Evolutionary conservation across 2,888 invertebrate species (phyloP), one percentile per base, ranked within the genome.

Genomic region (Apoderus coryli): DNA sequence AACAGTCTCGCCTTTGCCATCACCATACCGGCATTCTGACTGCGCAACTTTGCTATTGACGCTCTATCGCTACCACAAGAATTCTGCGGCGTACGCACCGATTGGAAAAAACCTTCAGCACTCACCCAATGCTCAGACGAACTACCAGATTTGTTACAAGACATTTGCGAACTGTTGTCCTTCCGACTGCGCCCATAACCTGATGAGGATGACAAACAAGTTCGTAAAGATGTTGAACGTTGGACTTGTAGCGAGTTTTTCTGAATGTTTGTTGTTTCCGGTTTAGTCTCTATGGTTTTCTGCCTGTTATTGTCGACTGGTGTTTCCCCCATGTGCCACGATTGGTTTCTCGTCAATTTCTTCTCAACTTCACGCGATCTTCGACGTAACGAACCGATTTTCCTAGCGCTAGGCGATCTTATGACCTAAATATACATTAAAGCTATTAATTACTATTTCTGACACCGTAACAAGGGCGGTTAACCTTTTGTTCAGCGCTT

Each of bases 11-110:
- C 79, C 59, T 79, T 81, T 2, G 78, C 80, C 34, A 79, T 57
- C 1, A 84, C 82, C 61, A 79, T 80, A 4, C 82, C 84, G 4
- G 77, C 79, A 52, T 82, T 82, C 53, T 78, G 76, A 27, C 67
- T 63, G 14, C 79, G 62, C 15, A 82, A 49, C 44, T 73, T 72
- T 11, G 76, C 77, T 7, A 82, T 69, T 0, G 81, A 81, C 0
- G 76, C 75, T 34, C 81, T 63, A 1, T 74, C 72, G 14, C 67
- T 68, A 3, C 63, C 64, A 9, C 62, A 63, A 29, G 67, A 64
- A 46, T 67, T 67, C 10, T 33, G 39, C 1, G 70, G 67, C 37
- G 63, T 67, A 31, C 64, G 63, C 62, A 67, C 16, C 4, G 39
- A 40, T 4, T 44, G 42, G 37, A 62, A 61, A 39, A 56, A 61